Percentiles rank a stretch among this genome's conserved stretches.
phyloP scores from a whole-genome alignment of 2,888 invertebrate genomes.

The Rhodophaea formosa region DNA sequence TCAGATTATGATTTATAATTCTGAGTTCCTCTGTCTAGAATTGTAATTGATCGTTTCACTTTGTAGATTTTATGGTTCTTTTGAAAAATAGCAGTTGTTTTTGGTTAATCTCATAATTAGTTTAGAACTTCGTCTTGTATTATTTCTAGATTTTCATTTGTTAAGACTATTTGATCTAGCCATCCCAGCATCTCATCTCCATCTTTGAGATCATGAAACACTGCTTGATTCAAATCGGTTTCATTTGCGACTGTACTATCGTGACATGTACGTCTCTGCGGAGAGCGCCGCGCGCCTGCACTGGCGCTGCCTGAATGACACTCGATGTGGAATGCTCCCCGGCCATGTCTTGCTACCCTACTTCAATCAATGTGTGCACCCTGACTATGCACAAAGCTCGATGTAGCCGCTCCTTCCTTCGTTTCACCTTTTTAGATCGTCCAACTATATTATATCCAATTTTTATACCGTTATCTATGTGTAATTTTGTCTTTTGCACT shows the following conservation, averaged over 20 bases:
- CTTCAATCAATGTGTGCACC: slow-evolving; percentile 71
- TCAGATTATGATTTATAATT: too few species aligned
- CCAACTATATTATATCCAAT: slow-evolving; percentile 61
- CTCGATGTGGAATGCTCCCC: slow-evolving; percentile 74
- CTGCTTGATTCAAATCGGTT: slow-evolving; percentile 12
- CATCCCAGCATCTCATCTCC: neutral
- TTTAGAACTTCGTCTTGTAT: too few species aligned
- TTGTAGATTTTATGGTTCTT: too few species aligned
- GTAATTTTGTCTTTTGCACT: slow-evolving; percentile 19
- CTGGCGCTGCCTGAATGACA: slow-evolving; percentile 67
- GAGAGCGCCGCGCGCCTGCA: slow-evolving; percentile 70
- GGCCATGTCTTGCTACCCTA: slow-evolving; percentile 53
- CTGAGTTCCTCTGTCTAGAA: too few species aligned
- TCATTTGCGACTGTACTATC: slow-evolving; percentile 39
- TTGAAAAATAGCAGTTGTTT: too few species aligned
- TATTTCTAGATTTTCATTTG: neutral
- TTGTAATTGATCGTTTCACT: too few species aligned
- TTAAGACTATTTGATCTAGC: neutral
- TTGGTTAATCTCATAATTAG: too few species aligned
- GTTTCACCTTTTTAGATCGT: slow-evolving; percentile 80
- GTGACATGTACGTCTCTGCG: slow-evolving; percentile 57
- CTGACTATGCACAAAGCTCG: slow-evolving; percentile 67
- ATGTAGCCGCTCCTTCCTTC: slow-evolving; percentile 79
- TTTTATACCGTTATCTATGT: slow-evolving; percentile 52
- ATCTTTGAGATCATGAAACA: slow-evolving; percentile 10